Percentiles rank a stretch among this genome's conserved stretches.
phyloP scores from a whole-genome alignment of 2,888 invertebrate genomes.

The Campoletis raptor region DNA sequence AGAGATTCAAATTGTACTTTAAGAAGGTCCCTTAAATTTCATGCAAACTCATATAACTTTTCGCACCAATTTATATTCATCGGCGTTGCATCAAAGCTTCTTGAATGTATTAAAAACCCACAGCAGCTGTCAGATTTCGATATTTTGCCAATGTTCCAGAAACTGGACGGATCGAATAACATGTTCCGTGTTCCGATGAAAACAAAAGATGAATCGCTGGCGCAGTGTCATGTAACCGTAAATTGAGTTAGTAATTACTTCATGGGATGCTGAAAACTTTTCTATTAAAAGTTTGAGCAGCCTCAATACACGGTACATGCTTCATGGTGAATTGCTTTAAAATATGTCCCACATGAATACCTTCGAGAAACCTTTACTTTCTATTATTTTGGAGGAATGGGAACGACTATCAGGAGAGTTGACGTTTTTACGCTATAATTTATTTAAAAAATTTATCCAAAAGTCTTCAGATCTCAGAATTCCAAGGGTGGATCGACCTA shows the following conservation, averaged over 20 bases:
- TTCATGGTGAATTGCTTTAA: not conserved
- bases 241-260: constrained; percentile 43
- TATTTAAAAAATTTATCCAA: too few species aligned
- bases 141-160: not conserved
- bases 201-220: not conserved
- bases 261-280: constrained; percentile 33
- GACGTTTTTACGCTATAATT: not conserved
- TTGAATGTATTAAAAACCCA: not conserved
- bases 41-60: not conserved
- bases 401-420: not conserved
- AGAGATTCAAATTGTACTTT: too few species aligned
- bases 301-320: not conserved
- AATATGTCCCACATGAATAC: not conserved
- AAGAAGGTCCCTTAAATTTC: too few species aligned
- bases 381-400: not conserved
- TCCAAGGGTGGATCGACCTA: too few species aligned
- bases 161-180: not conserved
- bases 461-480: too few species aligned
- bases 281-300: not conserved
- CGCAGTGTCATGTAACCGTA: constrained; percentile 18
- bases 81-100: not conserved
- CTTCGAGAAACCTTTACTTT: not conserved
- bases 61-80: not conserved
- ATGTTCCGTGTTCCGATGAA: not conserved
- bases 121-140: not conserved